These are phyloP conservation scores for Jordanella pulchra DNA, from an alignment of 2,797 vertebrate genomes.

Conservation along the genomic window DNA sequence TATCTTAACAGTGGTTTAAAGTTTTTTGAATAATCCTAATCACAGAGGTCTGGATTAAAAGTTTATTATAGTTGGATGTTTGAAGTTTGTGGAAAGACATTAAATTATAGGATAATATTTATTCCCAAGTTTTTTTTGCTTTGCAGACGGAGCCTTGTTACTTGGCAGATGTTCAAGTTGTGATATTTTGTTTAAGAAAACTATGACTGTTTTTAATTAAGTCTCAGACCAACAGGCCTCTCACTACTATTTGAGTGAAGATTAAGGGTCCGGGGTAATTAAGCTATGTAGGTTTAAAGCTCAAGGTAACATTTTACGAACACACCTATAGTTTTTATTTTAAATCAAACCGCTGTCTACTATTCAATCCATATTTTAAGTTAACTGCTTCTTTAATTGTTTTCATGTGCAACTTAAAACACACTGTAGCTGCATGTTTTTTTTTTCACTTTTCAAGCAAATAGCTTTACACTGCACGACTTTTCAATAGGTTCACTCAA, in stretches of 20 bases:
- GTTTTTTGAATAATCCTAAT: no score
- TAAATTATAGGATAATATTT: neutral
- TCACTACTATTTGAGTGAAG: neutral
- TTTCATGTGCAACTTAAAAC: slow-evolving; percentile 21
- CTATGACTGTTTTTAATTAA: neutral
- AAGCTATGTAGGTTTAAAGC: neutral
- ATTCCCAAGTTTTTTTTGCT: neutral
- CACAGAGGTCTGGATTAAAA: neutral
- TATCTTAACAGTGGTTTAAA: neutral
- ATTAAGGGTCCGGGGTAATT: neutral
- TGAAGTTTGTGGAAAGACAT: neutral
- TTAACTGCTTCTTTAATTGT: neutral
- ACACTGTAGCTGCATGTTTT: slow-evolving; percentile 17
- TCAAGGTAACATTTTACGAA: neutral
- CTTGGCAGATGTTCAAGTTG: neutral
- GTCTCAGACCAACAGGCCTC: neutral
- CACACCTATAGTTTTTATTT: neutral
- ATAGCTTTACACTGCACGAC: slow-evolving; percentile 42
- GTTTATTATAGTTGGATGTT: neutral
- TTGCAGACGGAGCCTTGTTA: neutral
- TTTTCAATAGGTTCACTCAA: slow-evolving; percentile 58
- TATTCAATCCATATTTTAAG: neutral
- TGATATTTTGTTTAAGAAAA: neutral
- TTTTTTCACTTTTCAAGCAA: slow-evolving; percentile 44
- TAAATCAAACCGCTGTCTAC: neutral